Evolutionary conservation across 1,140 invertebrate species (phyloP), one percentile per base, ranked within the genome.

Genomic region (Zophobas atratus): DNA sequence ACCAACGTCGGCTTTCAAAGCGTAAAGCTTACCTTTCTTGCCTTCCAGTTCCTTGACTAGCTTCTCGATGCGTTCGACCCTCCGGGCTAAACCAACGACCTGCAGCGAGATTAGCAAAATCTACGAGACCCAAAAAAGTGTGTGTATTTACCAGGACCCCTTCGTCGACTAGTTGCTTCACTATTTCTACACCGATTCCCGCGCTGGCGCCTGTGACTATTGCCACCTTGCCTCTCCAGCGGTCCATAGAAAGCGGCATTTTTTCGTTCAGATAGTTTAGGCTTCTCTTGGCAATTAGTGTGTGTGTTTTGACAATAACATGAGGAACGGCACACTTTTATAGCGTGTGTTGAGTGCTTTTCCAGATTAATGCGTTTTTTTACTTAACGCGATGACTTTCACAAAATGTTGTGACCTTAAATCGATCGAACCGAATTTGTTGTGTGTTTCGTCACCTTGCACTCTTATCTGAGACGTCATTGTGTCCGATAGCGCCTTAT

Each of bases 31-130:
- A n/a, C 86, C 88, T 0, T 82, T 82, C 41, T 81, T 72, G 38
- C 82, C 70, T 8, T 43, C 8, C 5, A 84, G 48, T 20, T 53
- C 70, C 38, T 73, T 72, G n/a, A 70, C 75, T 3, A 81, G 36
- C 77, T 89, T 86, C 75, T 91, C 85, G 34, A 95, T 86, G 38
- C 88, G 86, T 3, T 92, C 88, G 8, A 90, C 81, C 73, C 92
- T 89, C 63, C 93, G 88, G 0, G 93, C 93, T 49, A 95, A 87
- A 0, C 92, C 94, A 0, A 94, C 89, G 6, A 95, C 94, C 79
- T 80, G 35, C 1, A 56, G 3, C 43, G 6, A 46, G 6, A 46
- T 4, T 4, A 46, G 43, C 3, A 46, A 46, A 46, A 46, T 4
- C 3, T 46, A 46, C 43, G 6, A 46, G 6, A 46, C 43, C 20